Percentiles rank a stretch among this genome's conserved stretches.
Conservation (phyloP, 2,888 invertebrate species). For the Xestia ashworthii region DNA sequence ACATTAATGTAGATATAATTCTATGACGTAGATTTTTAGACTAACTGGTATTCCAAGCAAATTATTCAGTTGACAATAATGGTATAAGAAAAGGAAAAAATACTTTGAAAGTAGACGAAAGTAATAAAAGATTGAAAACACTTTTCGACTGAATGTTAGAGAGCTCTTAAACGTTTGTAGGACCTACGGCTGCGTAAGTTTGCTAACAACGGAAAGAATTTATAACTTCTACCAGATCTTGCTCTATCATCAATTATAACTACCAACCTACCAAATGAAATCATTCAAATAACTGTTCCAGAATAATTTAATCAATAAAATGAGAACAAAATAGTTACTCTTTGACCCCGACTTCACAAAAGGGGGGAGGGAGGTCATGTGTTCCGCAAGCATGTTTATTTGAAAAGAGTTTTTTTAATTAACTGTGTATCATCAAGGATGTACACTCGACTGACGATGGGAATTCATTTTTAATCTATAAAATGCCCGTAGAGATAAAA, state of each 20-base stretch:
- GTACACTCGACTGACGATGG: slow-evolving; percentile 2
- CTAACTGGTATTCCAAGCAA: slow-evolving; percentile 1
- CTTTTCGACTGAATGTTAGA: slow-evolving; percentile 66
- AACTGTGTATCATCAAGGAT: slow-evolving; percentile 15
- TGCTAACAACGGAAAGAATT: slow-evolving; percentile 70
- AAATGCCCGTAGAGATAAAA: slow-evolving; percentile 21
- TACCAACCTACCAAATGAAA: slow-evolving; percentile 36
- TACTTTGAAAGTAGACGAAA: slow-evolving; percentile 51
- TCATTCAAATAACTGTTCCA: slow-evolving; percentile 40
- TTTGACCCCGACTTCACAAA: not conserved
- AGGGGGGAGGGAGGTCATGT: too few relatives aligned
- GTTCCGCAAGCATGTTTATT: too few relatives aligned
- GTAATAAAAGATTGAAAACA: slow-evolving; percentile 73
- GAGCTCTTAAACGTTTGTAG: slow-evolving; percentile 72
- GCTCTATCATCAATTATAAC: slow-evolving; percentile 69
- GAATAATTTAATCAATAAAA: slow-evolving; percentile 35
- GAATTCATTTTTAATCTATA: slow-evolving; percentile 23
- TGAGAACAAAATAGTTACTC: slow-evolving; percentile 2
- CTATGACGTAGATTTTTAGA: not conserved
- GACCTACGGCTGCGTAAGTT: slow-evolving; percentile 69
- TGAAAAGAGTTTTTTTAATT: slow-evolving; percentile 11
- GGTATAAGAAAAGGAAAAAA: slow-evolving; percentile 11
- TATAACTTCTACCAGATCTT: slow-evolving; percentile 70
- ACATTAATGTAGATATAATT: slow-evolving; percentile 6
- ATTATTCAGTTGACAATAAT: slow-evolving; percentile 21